Evolutionary conservation across 2,888 invertebrate species (phyloP), one percentile per base, ranked within the genome.

Genomic region (Pemphredon lugubris): DNA sequence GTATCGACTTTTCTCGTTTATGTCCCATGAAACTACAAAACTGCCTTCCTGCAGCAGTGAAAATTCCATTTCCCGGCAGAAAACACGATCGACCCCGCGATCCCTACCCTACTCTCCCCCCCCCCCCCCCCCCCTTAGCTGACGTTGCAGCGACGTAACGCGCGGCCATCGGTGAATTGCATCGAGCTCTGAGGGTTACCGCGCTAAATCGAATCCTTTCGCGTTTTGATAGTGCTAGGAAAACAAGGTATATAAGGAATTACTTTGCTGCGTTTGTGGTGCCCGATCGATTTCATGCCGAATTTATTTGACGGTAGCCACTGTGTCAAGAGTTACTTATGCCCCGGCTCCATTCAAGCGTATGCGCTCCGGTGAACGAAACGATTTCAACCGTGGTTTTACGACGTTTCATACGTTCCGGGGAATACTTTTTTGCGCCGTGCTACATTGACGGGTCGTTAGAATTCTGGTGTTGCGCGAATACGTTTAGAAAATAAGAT

Each of bases 1-100:
- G 69, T 77, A 79, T 80, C 79, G 80, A 80, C 72, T 80, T 79
- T 79, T 57, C 74, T 70, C 80, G 55, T 80, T 80, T 74, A 77
- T 65, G 68, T 63, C 64, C 69, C 75, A 64, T 75, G 75, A 78
- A 75, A 73, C 75, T 66, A 42, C 70, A 70, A 79, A 75, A 64
- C 44, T 59, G 39, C 30, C 51, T 45, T 32, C 50, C 23, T n/a
- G 50, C 44, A 32, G 60, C 40, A 59, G 53, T 65, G 80, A 80
- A 74, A 74, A 77, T 79, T 80, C 80, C 70, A 79, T 79, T 77
- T 77, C 55, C 71, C 64, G 39, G 55, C 50, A 42, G 67, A 66
- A 69, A 72, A 72, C 66, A 59, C 34, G 69, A 64, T 55, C 63
- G 50, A 58, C 40, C 50, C 50, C 39, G 5, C n/a, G n/a, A n/a